Conservation (phyloP, 2,888 invertebrate species). For the Tyria jacobaeae region DNA sequence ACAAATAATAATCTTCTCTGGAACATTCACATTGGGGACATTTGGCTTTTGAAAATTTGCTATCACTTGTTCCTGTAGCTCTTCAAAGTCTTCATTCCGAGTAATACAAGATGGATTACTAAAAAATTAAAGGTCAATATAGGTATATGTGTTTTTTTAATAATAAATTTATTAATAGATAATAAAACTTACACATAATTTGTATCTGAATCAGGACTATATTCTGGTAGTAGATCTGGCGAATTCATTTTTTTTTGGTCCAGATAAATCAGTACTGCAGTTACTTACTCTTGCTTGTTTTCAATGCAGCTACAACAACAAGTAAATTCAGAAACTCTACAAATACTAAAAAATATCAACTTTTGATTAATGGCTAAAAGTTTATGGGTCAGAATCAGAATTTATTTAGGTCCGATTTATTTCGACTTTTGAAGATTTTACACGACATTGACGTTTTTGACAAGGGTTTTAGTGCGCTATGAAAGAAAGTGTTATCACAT, state of each 20-base stretch:
- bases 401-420: too few species aligned
- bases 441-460: too few species aligned
- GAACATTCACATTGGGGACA: constrained; percentile 83
- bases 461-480: too few species aligned
- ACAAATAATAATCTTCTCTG: constrained; percentile 88
- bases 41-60: constrained; percentile 79
- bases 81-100: constrained; percentile 49
- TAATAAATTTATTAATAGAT: too few species aligned
- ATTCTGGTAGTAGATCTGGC: constrained; percentile 57
- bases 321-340: background rate
- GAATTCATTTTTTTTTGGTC: constrained; percentile 55
- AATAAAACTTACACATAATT: constrained; percentile 49
- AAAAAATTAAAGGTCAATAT: constrained; percentile 16
- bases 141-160: background rate
- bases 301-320: background rate
- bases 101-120: constrained; percentile 35
- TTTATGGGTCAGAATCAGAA: too few species aligned
- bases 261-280: background rate
- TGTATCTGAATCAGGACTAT: constrained; percentile 50
- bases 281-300: background rate
- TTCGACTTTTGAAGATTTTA: too few species aligned
- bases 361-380: too few species aligned
- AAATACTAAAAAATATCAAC: background rate
- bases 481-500: too few species aligned
- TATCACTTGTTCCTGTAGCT: constrained; percentile 72